Percentiles rank a stretch among this genome's conserved stretches.
These are phyloP conservation scores for Drosophila fulvimacula DNA, from an alignment of 2,888 invertebrate genomes.

Conservation along the genomic window DNA sequence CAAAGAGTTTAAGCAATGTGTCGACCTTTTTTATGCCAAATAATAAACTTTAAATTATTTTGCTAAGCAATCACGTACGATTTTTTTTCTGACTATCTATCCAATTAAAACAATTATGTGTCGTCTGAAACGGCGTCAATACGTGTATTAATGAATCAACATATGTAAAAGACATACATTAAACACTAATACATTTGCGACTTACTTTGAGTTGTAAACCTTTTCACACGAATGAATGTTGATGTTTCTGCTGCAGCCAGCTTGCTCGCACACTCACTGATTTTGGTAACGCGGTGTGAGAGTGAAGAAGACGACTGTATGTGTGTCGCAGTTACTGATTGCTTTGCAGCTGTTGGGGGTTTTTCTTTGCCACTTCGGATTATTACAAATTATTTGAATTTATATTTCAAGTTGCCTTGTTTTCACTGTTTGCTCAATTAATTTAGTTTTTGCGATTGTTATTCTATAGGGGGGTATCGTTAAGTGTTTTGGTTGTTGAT, in stretches of 20 bases:
- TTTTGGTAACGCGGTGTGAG: slow-evolving; percentile 46
- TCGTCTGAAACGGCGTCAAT: slow-evolving; percentile 29
- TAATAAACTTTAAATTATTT: neutral
- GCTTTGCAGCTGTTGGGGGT: slow-evolving; percentile 61
- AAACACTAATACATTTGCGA: slow-evolving; percentile 58
- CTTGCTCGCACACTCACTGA: slow-evolving; percentile 49
- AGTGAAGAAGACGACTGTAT: slow-evolving; percentile 63
- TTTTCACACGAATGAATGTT: slow-evolving; percentile 62
- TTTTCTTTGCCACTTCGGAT: slow-evolving; percentile 68
- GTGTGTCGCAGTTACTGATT: slow-evolving; percentile 71
- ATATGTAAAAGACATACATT: slow-evolving; percentile 27
- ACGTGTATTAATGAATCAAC: slow-evolving; percentile 63
- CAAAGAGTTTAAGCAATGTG: neutral
- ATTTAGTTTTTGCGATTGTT: slow-evolving; percentile 36
- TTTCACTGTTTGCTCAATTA: slow-evolving; percentile 53
- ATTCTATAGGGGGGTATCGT: slow-evolving; percentile 41
- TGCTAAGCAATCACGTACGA: neutral
- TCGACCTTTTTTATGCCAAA: slow-evolving; percentile 7
- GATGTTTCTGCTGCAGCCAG: slow-evolving; percentile 44
- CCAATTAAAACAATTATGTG: slow-evolving; percentile 10
- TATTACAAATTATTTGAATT: slow-evolving; percentile 57
- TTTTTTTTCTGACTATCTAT: slow-evolving; percentile 2
- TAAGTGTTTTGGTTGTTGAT: slow-evolving; percentile 44
- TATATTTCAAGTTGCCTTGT: slow-evolving; percentile 64
- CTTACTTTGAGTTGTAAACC: slow-evolving; percentile 83